These are phyloP conservation scores for Teleiodes luculella DNA, from an alignment of 2,888 invertebrate species.

Conservation along the genomic window DNA sequence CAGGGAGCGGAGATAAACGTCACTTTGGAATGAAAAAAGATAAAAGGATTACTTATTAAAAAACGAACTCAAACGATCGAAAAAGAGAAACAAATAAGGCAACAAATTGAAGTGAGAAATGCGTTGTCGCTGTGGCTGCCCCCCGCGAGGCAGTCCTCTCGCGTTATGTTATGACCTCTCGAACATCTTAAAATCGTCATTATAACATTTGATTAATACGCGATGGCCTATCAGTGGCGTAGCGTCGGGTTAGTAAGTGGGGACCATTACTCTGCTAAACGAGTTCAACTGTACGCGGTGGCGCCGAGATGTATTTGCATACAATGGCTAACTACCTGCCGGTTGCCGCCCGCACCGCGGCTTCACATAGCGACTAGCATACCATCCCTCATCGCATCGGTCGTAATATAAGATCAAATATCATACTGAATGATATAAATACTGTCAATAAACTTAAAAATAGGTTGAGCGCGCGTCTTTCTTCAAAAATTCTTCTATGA, in stretches of 20 bases:
- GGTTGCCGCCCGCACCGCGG: not conserved
- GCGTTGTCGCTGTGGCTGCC: slow-evolving; percentile 61
- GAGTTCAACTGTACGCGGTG: slow-evolving; percentile 51
- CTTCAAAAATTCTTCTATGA: too few relatives aligned
- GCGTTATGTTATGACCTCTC: slow-evolving; percentile 33
- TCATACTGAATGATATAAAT: not conserved
- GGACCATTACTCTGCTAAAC: slow-evolving; percentile 62
- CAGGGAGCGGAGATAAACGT: slow-evolving; percentile 73
- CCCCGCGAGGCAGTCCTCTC: slow-evolving; percentile 54
- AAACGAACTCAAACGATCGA: slow-evolving; percentile 62
- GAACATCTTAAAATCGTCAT: slow-evolving; percentile 45
- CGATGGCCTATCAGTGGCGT: slow-evolving; percentile 52
- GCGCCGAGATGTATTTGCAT: slow-evolving; percentile 61
- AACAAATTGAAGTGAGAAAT: slow-evolving; percentile 75
- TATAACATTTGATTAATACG: slow-evolving; percentile 63
- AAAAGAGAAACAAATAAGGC: slow-evolving; percentile 64
- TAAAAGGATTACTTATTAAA: slow-evolving; percentile 52
- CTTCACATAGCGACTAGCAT: slow-evolving; percentile 2
- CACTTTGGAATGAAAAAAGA: slow-evolving; percentile 73
- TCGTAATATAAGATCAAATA: not conserved
- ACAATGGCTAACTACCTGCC: slow-evolving; percentile 45
- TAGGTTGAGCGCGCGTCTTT: too few relatives aligned
- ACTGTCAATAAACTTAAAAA: too few relatives aligned
- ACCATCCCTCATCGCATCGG: slow-evolving; percentile 10
- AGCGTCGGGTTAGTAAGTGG: slow-evolving; percentile 45